phyloP scores from a whole-genome alignment of 2,113 vertebrate species.

The Phylloscopus trochiloides region DNA sequence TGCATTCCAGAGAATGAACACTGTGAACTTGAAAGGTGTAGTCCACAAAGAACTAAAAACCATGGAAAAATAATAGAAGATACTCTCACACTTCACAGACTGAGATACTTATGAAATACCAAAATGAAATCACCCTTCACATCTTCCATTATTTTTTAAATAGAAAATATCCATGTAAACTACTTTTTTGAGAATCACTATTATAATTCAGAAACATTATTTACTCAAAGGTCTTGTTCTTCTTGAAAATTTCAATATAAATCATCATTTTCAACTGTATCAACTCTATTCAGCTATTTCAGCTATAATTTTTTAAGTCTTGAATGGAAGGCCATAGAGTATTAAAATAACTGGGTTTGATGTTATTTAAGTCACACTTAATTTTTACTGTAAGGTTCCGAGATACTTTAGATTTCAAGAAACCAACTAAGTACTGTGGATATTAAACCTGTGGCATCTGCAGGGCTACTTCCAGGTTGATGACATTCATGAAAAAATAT shows the following conservation, averaged over 20 bases:
- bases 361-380: background rate
- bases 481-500: background rate
- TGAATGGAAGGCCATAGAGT: background rate
- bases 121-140: background rate
- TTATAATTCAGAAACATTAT: background rate
- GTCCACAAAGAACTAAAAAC: background rate
- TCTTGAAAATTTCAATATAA: background rate
- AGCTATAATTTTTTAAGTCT: background rate
- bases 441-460: background rate
- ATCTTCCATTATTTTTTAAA: background rate
- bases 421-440: background rate
- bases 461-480: background rate
- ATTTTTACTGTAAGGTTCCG: background rate
- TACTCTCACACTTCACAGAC: background rate
- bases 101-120: fast-evolving
- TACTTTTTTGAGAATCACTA: background rate
- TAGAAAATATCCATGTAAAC: background rate
- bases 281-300: background rate
- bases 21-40: background rate
- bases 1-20: background rate
- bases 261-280: background rate
- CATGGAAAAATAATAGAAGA: background rate
- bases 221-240: background rate
- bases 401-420: background rate
- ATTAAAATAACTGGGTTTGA: background rate